Conservation (phyloP, 2,888 invertebrate species). For the Acanthosepion pharaonis region DNA sequence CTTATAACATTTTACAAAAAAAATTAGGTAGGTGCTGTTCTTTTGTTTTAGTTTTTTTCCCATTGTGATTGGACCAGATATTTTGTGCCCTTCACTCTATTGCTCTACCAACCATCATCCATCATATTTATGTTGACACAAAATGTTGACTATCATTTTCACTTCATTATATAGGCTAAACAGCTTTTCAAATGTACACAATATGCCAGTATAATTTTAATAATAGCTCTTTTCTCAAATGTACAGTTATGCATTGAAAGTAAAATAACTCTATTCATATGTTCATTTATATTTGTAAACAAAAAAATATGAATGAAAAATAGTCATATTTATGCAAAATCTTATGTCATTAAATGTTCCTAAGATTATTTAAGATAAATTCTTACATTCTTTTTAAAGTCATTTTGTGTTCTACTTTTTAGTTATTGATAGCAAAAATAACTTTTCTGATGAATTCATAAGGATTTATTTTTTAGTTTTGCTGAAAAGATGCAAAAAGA, state of each 20-base stretch:
- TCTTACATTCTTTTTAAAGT: neutral
- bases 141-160: neutral
- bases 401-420: neutral
- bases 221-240: neutral
- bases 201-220: too few species aligned
- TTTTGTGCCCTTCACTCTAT: neutral
- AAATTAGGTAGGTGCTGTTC: neutral
- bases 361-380: neutral
- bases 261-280: neutral
- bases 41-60: neutral
- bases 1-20: too few species aligned
- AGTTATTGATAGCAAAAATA: neutral
- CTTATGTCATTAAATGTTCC: neutral
- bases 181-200: neutral
- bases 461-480: neutral
- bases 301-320: neutral
- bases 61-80: too few species aligned
- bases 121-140: neutral
- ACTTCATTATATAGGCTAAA: neutral
- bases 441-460: neutral
- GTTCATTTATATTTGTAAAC: neutral
- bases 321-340: neutral
- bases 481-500: neutral
- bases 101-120: neutral
- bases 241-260: neutral